Evolutionary conservation across 1,140 invertebrate genomes (phyloP).

Genomic region (Anoplolepis gracilipes): DNA sequence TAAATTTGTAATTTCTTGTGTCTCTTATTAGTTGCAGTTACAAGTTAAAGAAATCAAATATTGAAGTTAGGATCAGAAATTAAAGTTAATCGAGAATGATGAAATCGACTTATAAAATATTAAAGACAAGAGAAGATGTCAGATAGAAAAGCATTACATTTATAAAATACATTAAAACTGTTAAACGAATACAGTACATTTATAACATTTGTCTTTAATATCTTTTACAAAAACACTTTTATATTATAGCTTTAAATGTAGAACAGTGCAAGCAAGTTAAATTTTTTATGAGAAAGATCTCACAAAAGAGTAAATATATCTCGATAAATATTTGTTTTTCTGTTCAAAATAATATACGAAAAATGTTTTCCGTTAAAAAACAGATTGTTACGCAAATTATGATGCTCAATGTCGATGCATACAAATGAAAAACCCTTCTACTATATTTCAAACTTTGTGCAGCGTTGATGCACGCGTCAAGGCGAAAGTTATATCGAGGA

Average conservation of each 20-base stretch:
- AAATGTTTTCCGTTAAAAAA: conserved; percentile 8
- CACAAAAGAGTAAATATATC: not conserved
- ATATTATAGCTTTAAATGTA: not conserved
- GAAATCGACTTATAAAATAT: conserved; percentile 18
- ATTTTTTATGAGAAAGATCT: not conserved
- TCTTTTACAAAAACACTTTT: not conserved
- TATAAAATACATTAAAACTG: not conserved
- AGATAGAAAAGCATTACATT: conserved; percentile 15
- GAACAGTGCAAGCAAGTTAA: not conserved
- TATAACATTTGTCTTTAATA: conserved; percentile 1
- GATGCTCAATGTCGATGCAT: not conserved
- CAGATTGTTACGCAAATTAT: conserved; percentile 21
- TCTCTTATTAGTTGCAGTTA: not conserved
- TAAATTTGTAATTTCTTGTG: conserved; percentile 7
- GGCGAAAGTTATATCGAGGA: conserved; percentile 21
- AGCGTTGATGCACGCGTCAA: conserved; percentile 10
- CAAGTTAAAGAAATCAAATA: conserved; percentile 14
- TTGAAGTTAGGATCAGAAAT: conserved; percentile 11
- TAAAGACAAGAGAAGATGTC: not conserved
- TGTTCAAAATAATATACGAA: not conserved
- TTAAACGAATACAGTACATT: not conserved
- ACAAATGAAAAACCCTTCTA: conserved; percentile 6
- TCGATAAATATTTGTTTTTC: not conserved
- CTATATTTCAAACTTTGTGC: conserved; percentile 13
- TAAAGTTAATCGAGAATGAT: conserved; percentile 17